Evolutionary conservation across 2,797 vertebrate species (phyloP), one percentile per base, ranked within the genome.

Genomic region (Poecilia wingei): DNA sequence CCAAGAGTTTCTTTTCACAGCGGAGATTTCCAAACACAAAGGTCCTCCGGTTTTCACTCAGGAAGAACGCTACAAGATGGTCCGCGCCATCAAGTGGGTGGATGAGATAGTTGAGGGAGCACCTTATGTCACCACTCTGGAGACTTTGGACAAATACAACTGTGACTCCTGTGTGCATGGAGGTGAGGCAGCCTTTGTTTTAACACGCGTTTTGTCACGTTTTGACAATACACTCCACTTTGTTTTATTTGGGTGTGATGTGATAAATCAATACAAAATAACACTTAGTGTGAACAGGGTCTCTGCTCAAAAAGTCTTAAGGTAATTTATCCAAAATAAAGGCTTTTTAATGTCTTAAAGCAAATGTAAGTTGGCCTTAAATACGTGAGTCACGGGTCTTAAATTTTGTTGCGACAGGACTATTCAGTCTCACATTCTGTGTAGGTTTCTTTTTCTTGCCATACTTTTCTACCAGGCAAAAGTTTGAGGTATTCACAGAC

Each of bases 61-160:
- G 92, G 97, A 95, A 36, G 98, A 99, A 81, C 94, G 98, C 72
- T 99, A 99, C 92, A 98, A 98, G 93, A 99, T 99, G 97, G 98
- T 99, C 41, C 95, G 95, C 3, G 98, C 98, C 77, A 99, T 99
- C 92, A 99, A 99, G 89, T 99, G 98, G 98, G 98, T 99, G 92
- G 98, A 99, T 79, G 98, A 99, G 88, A 97, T 99, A 6, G 97
- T 98, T 7, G 96, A 98, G 3, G 97, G 97, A 1, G 98, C 98
- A 0, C 98, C 98, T 0, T 99, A 99, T 3, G 97, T 99, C 86
- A 98, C 98, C 90, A 99, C 97, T 0, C 93, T 99, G 93, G 97
- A 98, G 91, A 99, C 98, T 0, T 94, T 99, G 88, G 97, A 99
- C 95, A 95, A 98, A 91, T 96, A 97, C 90, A 96, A 92, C 95